Evolutionary conservation across 2,113 vertebrate species (phyloP), one percentile per base, ranked within the genome.

Genomic region (Cebidichthys violaceus): DNA sequence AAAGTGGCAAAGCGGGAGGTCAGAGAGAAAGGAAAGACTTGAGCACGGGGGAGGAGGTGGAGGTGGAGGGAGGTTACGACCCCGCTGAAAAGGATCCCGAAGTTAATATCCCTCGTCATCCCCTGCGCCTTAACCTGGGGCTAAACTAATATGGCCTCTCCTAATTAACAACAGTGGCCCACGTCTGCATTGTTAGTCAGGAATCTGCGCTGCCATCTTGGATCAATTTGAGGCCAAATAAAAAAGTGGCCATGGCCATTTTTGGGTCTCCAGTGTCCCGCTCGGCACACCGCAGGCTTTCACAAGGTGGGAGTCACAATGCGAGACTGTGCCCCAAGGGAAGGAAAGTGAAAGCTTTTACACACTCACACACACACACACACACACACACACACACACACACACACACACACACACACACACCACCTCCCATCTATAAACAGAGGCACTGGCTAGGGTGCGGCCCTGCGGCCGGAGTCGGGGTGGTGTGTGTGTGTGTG

Each of bases 141-240:
- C 91, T 93, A 91, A 94, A 90, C 91, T 84, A 91, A 90, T 79
- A 92, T 59, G 69, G 85, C 90, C 87, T 76, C 75, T 70, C 17
- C 79, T 92, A 86, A 93, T 93, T 84, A 95, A 89, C 88, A 92
- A 80, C 93, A 92, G 92, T 47, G 77, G 79, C 81, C 39, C 70
- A 89, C 87, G 86, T 89, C 87, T 93, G 86, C 84, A 83, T 88
- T 87, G 86, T 90, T 89, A 79, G 72, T 64, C n/a, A 81, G 89
- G 83, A 92, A 89, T 89, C 85, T 81, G 72, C 9, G 2, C 73
- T 72, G 81, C 70, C 90, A 87, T 89, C 86, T 93, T 93, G 91
- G 90, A 94, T 88, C 89, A 88, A 92, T 94, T 92, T 91, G 85
- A 90, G 91, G 86, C 33, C 83, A 82, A 79, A 91, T 92, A 91